Base-by-base conservation (phyloP, 2,113 vertebrate species). In the Boleophthalmus pectinirostris region DNA sequence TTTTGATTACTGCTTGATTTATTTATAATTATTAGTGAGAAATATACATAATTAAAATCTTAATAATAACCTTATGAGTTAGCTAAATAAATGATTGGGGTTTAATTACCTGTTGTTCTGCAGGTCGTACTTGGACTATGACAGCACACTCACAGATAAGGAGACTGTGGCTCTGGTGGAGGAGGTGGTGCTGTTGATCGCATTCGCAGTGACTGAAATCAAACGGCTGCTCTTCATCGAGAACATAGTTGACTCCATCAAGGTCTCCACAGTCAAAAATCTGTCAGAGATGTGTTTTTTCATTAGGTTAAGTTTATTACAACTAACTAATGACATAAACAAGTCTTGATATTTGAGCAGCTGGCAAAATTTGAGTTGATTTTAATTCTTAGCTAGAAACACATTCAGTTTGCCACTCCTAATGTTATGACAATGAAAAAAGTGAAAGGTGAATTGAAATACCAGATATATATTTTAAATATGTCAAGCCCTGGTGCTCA, bases 211-310 rank as follows among this genome's bases (percentile, higher is more conserved):
- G 64, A 92, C 89, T 1, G 92, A 95, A 79, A 85, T 97, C 65
- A 92, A 96, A 72, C 93, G 95, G 53, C 95, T 97, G 72, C 88
- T 97, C 79, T 95, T 97, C 63, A 94, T 97, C 0, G 94, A 94
- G 16, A 95, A 91, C 77, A 65, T 96, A 11, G 74, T 94, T 16
- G 95, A 97, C 84, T 97, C 96, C 3, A 82, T 97, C 54, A 98
- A 98, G 96, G 96, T 98, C 15, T 46, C 33, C n/a, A 12, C 1
- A 21, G 9, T 64, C 18, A 64, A n/a, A 64, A n/a, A 54, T 18
- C 20, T 2, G 47, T 51, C 47, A 51, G 47, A 20, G 8, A 54
- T 54, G n/a, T 20, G 57, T 60, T 29, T 29, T 29, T 57, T 57
- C 54, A 57, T 57, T 10, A 21, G n/a, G 23, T 58, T 58, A 14